Evolutionary conservation across 1,140 invertebrate genomes (phyloP), one percentile per base, ranked within the genome.

Genomic region (Aphelenchoides besseyi): DNA sequence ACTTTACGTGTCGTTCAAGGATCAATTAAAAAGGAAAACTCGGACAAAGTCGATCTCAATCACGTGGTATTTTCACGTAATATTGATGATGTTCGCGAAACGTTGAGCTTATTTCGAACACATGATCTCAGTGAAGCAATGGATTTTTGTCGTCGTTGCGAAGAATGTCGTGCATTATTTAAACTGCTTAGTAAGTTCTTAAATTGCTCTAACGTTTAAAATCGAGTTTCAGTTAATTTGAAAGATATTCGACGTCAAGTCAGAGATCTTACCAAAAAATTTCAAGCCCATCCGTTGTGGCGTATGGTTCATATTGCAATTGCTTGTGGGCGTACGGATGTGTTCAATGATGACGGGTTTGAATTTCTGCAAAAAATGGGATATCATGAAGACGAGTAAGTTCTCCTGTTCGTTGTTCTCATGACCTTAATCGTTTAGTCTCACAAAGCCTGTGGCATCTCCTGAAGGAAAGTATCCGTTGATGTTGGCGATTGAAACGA

Each of bases 381-480:
- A n/a, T 79, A 79, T 57, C 66, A 70, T 5, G 35, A 69, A 23
- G 68, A 79, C 68, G 78, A 80, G 78, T 63, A 74, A 77, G 53
- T 72, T 18, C 36, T 30, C 28, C 57, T 0, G 12, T 5, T 3
- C n/a, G 12, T 62, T 74, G 30, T 23, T 41, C 2, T 9, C 28
- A 30, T 76, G 68, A 28, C 1, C 68, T 36, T 63, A 23, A 28
- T 35, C 28, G 71, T 79, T 68, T 66, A 80, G 79, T 36, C 57
- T 82, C 18, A 53, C 64, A 0, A 69, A 80, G 9, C 54, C 73
- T 1, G 68, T 81, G 18, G 68, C 73, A 23, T 75, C 69, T 26
- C 82, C 80, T 1, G 80, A 82, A 37, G 80, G 82, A 9, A 67
- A 79, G 41, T 83, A 79, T 63, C 82, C 81, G 0, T 52, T 83